A percentile compares a stretch with the other conserved stretches of the same genome.
phyloP scores from a whole-genome alignment of 35 echinoderm and acorn worm genomes.

The Amphiura filiformis region DNA sequence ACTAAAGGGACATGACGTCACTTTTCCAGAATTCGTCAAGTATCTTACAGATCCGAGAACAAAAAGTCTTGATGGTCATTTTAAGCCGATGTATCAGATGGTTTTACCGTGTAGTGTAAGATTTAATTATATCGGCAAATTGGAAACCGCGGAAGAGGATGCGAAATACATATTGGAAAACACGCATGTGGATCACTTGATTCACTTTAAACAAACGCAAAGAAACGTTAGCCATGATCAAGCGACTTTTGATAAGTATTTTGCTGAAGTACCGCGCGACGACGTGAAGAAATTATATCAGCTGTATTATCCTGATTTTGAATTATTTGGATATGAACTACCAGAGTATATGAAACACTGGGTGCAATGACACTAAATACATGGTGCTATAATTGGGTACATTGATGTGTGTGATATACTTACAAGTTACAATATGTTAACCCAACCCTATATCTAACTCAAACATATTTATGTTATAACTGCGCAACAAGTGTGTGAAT shows the following conservation, averaged over 20 bases:
- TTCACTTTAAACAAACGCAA: conserved; percentile 56
- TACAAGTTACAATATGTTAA: too few species aligned
- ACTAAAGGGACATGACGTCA: conserved; percentile 48
- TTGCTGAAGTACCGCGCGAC: conserved; percentile 32
- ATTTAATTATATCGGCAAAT: conserved; percentile 84
- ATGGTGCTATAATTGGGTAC: too few species aligned
- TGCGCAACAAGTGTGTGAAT: too few species aligned
- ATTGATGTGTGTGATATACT: too few species aligned
- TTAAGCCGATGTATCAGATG: conserved; percentile 73
- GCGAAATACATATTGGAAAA: conserved; percentile 66
- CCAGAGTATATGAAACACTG: conserved; percentile 21
- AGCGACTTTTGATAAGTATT: conserved; percentile 50
- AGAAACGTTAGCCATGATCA: conserved; percentile 52
- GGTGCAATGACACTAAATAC: background rate
- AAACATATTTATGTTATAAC: too few species aligned
- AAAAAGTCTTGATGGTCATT: conserved; percentile 71
- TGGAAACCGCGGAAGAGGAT: conserved; percentile 72
- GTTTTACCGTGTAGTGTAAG: conserved; percentile 62
- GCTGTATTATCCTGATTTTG: conserved; percentile 76
- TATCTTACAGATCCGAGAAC: conserved; percentile 36
- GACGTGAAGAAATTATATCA: conserved; percentile 65
- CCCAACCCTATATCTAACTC: too few species aligned
- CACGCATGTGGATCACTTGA: conserved; percentile 63
- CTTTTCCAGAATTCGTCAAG: conserved; percentile 74
- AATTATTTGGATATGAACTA: conserved; percentile 82